Percentiles rank a stretch among this genome's conserved stretches.
Conservation (phyloP, 2,113 vertebrate genomes). For the Amphiprion ocellaris region DNA sequence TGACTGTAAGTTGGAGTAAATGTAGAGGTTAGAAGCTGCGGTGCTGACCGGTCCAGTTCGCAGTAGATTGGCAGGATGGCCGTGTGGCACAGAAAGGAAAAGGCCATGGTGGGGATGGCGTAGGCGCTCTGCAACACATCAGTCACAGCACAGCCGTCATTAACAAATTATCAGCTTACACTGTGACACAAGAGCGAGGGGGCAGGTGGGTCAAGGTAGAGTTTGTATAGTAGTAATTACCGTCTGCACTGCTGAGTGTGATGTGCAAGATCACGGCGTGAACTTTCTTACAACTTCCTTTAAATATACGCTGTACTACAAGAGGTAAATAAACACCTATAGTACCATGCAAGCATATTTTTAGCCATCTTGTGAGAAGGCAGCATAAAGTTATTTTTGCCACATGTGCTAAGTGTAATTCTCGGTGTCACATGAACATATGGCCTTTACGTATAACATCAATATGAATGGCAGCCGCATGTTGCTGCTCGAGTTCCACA, state of each 20-base stretch:
- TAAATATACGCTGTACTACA: not conserved
- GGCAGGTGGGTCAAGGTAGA: slow-evolving; percentile 30
- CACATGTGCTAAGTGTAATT: slow-evolving; percentile 22
- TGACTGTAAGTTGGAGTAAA: not conserved
- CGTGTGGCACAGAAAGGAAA: slow-evolving; percentile 98
- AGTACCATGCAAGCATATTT: not conserved
- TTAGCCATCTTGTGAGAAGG: not conserved
- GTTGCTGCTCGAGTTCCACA: slow-evolving; percentile 15
- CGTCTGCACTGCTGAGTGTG: slow-evolving; percentile 22
- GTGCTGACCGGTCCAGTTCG: slow-evolving; percentile 88
- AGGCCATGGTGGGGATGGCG: slow-evolving; percentile 97
- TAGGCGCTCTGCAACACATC: slow-evolving; percentile 90
- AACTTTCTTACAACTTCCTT: not conserved
- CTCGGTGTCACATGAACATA: slow-evolving; percentile 26
- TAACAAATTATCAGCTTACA: slow-evolving; percentile 54
- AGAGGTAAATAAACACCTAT: slow-evolving; percentile 1
- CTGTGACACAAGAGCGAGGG: slow-evolving; percentile 23
- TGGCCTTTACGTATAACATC: slow-evolving; percentile 30
- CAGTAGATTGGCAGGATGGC: slow-evolving; percentile 96
- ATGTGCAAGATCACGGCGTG: slow-evolving; percentile 13
- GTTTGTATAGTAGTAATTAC: slow-evolving; percentile 10
- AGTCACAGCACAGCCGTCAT: slow-evolving; percentile 39
- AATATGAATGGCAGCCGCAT: slow-evolving; percentile 48
- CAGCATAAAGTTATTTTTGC: slow-evolving; percentile 1
- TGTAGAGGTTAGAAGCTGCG: not conserved